Evolutionary conservation across 1,140 invertebrate genomes (phyloP).

Genomic region (Drosophila pseudoananassae): DNA sequence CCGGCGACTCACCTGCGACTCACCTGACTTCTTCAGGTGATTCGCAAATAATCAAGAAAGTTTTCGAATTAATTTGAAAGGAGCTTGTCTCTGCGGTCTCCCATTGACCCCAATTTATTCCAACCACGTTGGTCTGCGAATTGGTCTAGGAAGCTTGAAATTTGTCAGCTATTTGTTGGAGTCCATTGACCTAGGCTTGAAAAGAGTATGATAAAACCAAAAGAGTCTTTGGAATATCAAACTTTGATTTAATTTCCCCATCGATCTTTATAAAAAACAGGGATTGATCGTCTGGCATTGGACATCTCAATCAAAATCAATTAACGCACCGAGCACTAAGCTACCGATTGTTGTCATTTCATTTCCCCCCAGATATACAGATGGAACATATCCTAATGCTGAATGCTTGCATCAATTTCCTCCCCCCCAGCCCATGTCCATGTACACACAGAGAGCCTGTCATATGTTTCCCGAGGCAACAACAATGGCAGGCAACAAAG

Average conservation of each 20-base stretch:
- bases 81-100: slow-evolving; percentile 37
- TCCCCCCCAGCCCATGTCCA: background rate
- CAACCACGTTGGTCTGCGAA: slow-evolving; percentile 53
- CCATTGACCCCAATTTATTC: slow-evolving; percentile 67
- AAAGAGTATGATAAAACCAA: no score
- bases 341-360: slow-evolving; percentile 58
- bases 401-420: background rate
- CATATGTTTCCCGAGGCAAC: slow-evolving; percentile 62
- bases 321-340: slow-evolving; percentile 54
- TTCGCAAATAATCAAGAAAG: slow-evolving; percentile 81
- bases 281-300: slow-evolving; percentile 14
- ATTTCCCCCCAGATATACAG: slow-evolving; percentile 32
- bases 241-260: background rate
- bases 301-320: slow-evolving; percentile 60
- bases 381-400: slow-evolving; percentile 9
- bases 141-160: slow-evolving; percentile 25
- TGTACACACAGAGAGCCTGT: slow-evolving; percentile 31
- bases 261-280: slow-evolving; percentile 21
- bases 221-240: no score
- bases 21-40: slow-evolving; percentile 58
- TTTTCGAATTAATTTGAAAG: slow-evolving; percentile 77
- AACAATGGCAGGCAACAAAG: slow-evolving; percentile 68
- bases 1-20: background rate
- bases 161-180: slow-evolving; percentile 16
- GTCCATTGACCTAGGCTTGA: background rate